A percentile compares a stretch with the other conserved stretches of the same genome.
phyloP scores from a whole-genome alignment of 1,140 invertebrate species.

The Drosophila guanche region DNA sequence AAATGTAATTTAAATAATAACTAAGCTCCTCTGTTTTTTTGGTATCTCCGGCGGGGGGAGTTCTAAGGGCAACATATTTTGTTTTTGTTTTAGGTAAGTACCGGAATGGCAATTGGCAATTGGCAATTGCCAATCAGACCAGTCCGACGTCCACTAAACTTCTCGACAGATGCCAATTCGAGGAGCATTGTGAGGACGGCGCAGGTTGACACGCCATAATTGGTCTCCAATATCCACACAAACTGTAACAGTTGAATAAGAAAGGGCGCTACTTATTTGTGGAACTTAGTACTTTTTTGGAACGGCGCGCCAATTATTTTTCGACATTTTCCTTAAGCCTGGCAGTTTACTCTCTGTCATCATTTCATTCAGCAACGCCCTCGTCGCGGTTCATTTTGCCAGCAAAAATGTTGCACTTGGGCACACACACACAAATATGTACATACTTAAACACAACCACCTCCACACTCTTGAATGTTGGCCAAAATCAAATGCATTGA shows the following conservation, averaged over 20 bases:
- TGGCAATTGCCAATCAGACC: conserved; percentile 44
- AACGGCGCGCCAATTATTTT: conserved; percentile 66
- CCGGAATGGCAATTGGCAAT: conserved; percentile 33
- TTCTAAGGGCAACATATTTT: background rate
- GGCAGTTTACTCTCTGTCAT: conserved; percentile 78
- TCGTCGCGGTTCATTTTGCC: conserved; percentile 57
- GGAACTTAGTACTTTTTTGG: conserved; percentile 31
- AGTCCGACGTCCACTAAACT: conserved; percentile 30
- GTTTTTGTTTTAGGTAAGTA: conserved; percentile 18
- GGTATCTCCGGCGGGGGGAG: background rate
- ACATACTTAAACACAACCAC: conserved; percentile 11
- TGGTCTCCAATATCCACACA: conserved; percentile 48
- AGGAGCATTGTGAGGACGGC: conserved; percentile 46
- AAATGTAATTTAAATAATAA: conserved; percentile 81
- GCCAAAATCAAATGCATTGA: conserved; percentile 78
- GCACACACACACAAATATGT: conserved; percentile 34
- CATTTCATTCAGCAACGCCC: conserved; percentile 64
- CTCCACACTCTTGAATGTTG: conserved; percentile 38
- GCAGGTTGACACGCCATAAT: conserved; percentile 59
- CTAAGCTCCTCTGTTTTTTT: conserved; percentile 13
- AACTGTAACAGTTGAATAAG: background rate
- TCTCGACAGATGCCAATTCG: conserved; percentile 53
- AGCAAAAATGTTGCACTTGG: conserved; percentile 71
- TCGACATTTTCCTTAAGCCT: conserved; percentile 65
- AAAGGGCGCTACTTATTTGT: conserved; percentile 29